A percentile compares a stretch with the other conserved stretches of the same genome.
Evolutionary conservation across 1,140 invertebrate genomes (phyloP).

Genomic region (Brachionus asplanchnoidis): DNA sequence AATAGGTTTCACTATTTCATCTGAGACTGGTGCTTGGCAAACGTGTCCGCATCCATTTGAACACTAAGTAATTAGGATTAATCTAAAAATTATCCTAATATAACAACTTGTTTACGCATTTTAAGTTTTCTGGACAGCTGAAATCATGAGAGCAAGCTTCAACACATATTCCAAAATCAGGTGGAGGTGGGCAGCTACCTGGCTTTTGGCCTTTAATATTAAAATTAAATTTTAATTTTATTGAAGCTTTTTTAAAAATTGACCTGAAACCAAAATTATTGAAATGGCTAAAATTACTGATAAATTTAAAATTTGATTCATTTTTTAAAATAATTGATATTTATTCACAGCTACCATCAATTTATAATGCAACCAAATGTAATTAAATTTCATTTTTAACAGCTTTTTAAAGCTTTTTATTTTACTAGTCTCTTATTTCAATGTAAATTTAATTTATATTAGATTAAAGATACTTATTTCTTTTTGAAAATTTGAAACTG

Average conservation of each 20-base stretch:
- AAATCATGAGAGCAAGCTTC: neutral
- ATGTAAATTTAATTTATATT: neutral
- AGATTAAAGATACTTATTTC: no score
- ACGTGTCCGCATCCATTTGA: neutral
- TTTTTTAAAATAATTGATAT: neutral
- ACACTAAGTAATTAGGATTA: neutral
- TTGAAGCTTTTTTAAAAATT: neutral
- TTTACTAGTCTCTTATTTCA: neutral
- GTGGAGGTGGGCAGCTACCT: neutral
- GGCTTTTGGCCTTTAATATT: neutral
- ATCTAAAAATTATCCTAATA: neutral
- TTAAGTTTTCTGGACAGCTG: neutral
- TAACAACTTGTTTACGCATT: neutral
- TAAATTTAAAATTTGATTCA: neutral
- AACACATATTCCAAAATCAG: constrained; percentile 13
- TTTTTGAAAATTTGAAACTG: no score
- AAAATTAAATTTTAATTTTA: neutral
- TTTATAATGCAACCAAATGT: neutral
- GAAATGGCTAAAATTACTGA: neutral
- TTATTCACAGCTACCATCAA: neutral
- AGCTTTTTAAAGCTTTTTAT: neutral
- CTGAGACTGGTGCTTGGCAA: neutral
- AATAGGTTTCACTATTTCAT: neutral
- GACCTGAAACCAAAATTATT: neutral
- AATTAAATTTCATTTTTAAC: neutral